Conservation (phyloP, 1,140 invertebrate genomes). For the Lepidurus arcticus region DNA sequence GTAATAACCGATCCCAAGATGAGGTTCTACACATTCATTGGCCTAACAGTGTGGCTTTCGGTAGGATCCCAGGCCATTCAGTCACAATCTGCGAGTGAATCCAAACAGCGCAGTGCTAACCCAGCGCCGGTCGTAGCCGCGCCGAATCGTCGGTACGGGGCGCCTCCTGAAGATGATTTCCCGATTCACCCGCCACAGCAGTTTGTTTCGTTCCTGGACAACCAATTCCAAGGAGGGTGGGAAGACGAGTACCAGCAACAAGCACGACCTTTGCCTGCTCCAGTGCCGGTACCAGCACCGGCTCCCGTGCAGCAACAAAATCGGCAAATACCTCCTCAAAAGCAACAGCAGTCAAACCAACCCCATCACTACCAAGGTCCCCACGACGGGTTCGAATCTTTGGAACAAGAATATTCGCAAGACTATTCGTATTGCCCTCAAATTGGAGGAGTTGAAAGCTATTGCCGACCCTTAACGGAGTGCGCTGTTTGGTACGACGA, state of each 20-base stretch:
- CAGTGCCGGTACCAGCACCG: background rate
- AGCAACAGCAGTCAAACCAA: background rate
- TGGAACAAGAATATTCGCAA: background rate
- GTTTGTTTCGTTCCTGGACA: background rate
- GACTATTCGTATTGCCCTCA: background rate
- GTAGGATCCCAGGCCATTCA: too few species aligned
- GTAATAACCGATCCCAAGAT: too few species aligned
- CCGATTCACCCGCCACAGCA: background rate
- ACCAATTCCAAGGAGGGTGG: background rate
- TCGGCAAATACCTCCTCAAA: background rate
- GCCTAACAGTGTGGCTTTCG: too few species aligned
- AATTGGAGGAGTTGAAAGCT: background rate
- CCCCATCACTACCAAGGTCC: background rate
- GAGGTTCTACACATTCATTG: too few species aligned
- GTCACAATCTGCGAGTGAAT: too few species aligned
- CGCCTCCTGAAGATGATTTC: background rate
- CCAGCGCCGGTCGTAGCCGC: background rate
- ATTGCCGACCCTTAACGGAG: slow-evolving; percentile 10
- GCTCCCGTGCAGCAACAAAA: background rate
- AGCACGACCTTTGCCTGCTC: background rate
- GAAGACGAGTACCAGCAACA: background rate
- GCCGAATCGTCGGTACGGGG: background rate
- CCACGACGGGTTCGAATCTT: background rate
- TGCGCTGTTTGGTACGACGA: slow-evolving; percentile 28
- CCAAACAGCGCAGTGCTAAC: too few species aligned